phyloP scores from a whole-genome alignment of 2,113 vertebrate species.

The Varanus salvator region DNA sequence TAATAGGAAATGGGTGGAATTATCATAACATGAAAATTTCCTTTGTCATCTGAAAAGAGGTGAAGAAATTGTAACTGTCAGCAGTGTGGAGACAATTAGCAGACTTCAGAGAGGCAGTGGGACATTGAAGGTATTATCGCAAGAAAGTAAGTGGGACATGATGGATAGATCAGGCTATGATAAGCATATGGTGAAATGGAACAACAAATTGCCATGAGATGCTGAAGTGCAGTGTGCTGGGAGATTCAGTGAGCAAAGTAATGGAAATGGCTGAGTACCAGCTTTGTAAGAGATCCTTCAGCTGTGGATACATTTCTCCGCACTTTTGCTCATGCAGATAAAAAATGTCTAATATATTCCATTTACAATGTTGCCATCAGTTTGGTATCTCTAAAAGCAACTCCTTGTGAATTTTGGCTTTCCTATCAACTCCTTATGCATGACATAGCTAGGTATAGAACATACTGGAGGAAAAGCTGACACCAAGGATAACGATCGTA shows the following conservation, averaged over 20 bases:
- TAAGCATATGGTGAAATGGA: constrained; percentile 17
- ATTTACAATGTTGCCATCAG: background rate
- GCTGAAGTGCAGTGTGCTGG: background rate
- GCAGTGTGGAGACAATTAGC: constrained; percentile 28
- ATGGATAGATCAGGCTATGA: background rate
- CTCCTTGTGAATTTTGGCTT: constrained; percentile 15
- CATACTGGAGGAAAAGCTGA: background rate
- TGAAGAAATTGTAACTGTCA: constrained; percentile 15
- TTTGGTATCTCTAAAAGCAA: no score
- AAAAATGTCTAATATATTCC: constrained; percentile 14
- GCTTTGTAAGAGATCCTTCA: background rate
- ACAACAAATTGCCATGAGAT: background rate
- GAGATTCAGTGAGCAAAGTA: background rate
- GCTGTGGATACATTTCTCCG: background rate
- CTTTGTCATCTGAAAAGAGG: accelerated
- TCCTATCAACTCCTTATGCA: constrained; percentile 14
- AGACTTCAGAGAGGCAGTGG: constrained; percentile 5
- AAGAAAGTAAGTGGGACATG: constrained; percentile 46
- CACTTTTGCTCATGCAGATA: background rate
- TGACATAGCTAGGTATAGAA: background rate
- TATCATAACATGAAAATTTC: constrained; percentile 23
- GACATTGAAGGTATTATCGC: constrained; percentile 14
- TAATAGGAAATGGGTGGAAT: background rate
- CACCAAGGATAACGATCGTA: background rate
- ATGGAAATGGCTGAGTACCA: background rate